Evolutionary conservation across 2,888 invertebrate genomes (phyloP).

Genomic region (Zygothrica quintamaculata): DNA sequence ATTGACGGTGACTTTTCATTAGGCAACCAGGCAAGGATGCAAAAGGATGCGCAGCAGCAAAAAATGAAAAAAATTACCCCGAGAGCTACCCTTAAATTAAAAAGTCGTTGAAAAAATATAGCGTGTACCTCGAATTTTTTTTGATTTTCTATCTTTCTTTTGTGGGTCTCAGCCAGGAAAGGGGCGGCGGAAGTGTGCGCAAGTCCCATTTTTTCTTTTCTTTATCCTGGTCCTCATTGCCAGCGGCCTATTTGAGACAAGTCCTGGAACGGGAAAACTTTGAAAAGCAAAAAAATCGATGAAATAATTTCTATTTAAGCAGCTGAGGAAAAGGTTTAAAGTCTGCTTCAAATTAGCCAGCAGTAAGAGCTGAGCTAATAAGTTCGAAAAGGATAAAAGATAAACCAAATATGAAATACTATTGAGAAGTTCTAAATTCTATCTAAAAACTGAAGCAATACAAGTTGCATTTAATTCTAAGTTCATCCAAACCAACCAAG

Average conservation of each 20-base stretch:
- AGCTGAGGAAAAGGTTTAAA: conserved; percentile 38
- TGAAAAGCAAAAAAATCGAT: conserved; percentile 64
- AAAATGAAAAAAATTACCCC: conserved; percentile 37
- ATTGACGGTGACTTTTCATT: conserved; percentile 77
- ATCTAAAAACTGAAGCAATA: too few species aligned
- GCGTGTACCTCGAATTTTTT: conserved; percentile 58
- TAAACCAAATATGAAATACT: not conserved
- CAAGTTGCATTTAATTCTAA: too few species aligned
- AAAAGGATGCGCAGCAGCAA: conserved; percentile 59
- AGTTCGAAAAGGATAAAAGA: not conserved
- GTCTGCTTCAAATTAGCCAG: conserved; percentile 48
- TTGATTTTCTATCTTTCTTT: conserved; percentile 33
- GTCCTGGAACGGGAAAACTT: conserved; percentile 35
- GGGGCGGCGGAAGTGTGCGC: conserved; percentile 61
- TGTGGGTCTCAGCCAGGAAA: conserved; percentile 42
- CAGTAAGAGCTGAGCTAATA: conserved; percentile 25
- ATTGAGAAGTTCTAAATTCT: not conserved
- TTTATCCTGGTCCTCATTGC: conserved; percentile 43
- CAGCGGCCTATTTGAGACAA: conserved; percentile 67
- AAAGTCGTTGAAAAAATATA: conserved; percentile 63
- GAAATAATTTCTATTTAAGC: conserved; percentile 70
- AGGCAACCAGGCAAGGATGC: conserved; percentile 54
- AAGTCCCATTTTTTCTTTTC: conserved; percentile 57
- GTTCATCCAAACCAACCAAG: too few species aligned
- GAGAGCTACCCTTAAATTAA: conserved; percentile 74